A percentile compares a stretch with the other conserved stretches of the same genome.
These are phyloP conservation scores for Synergus japonicus DNA, from an alignment of 2,888 invertebrate genomes.

Conservation along the genomic window DNA sequence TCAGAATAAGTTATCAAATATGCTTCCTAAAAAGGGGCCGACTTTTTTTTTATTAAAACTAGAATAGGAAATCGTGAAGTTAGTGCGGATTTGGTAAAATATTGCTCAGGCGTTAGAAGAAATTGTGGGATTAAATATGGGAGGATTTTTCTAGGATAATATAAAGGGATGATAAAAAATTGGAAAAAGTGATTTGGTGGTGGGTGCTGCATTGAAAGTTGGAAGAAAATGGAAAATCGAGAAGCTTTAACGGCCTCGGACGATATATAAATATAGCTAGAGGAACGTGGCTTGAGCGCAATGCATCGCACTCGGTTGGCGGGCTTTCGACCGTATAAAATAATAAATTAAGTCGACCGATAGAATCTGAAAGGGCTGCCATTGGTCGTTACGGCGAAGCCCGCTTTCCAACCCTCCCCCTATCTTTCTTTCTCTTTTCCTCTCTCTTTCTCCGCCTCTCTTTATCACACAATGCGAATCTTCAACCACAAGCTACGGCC, in stretches of 20 bases:
- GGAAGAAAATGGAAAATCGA: conserved; percentile 39
- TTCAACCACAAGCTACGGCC: conserved; percentile 63
- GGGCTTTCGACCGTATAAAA: conserved; percentile 54
- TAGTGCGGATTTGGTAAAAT: no score
- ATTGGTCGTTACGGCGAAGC: conserved; percentile 61
- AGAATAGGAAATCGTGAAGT: no score
- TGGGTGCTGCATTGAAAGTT: conserved; percentile 23
- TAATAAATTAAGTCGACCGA: conserved; percentile 65
- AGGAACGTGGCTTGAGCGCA: conserved; percentile 30
- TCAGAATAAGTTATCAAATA: no score
- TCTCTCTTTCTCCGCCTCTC: conserved; percentile 46
- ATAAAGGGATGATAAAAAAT: conserved; percentile 5
- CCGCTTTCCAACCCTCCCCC: conserved; percentile 6
- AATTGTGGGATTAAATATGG: background rate
- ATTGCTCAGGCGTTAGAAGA: background rate
- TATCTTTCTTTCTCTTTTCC: background rate
- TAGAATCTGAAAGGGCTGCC: conserved; percentile 63
- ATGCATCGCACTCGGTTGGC: conserved; percentile 40
- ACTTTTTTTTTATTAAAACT: no score
- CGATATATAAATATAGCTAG: conserved; percentile 38
- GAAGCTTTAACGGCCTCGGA: conserved; percentile 35
- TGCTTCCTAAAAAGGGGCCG: no score
- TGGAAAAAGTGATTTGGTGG: conserved; percentile 24
- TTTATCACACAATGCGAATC: conserved; percentile 65
- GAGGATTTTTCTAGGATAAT: background rate